Evolutionary conservation across 2,113 vertebrate species (phyloP), one percentile per base, ranked within the genome.

Genomic region (Catharus fuscescens): DNA sequence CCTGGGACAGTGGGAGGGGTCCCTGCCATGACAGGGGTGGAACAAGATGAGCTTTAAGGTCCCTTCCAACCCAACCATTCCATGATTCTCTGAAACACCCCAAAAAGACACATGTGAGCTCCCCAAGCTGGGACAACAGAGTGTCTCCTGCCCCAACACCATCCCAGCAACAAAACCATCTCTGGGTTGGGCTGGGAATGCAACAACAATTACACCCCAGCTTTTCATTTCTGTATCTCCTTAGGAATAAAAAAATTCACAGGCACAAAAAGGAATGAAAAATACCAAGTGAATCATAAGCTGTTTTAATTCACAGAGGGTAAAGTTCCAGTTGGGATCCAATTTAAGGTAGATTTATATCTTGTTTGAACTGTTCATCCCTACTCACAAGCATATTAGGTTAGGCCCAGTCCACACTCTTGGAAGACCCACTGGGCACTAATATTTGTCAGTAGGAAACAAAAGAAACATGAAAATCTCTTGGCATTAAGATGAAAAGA

Each of bases 401-500:
- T 82, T 62, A 82, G 78, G 32, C 5, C 65, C 54, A 79, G 80
- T 72, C 53, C 54, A 76, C n/a, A 57, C 48, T 11, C 74, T 59
- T 52, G 70, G 67, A 86, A 92, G 86, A 88, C 57, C 87, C 66
- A 80, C 44, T 4, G 50, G 84, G 73, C 84, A 88, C 66, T 29
- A 59, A 93, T 90, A 91, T 95, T 95, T 94, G 93, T 45, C 87
- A 72, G 84, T 15, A 88, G 87, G 73, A 94, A 90, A 90, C 1
- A 76, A 45, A 90, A 88, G 64, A 79, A 82, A 82, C 53, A 80
- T 28, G 29, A 93, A 92, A 90, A 91, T 52, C 94, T 93, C 74
- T 91, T 95, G 84, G 81, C 80, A 80, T 94, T 91, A 91, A 89
- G 86, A 96, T 96, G 85, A 95, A 69, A 91, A 66, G 70, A 73